Evolutionary conservation across 2,113 vertebrate species (phyloP).

Genomic region (Ellobius talpinus): DNA sequence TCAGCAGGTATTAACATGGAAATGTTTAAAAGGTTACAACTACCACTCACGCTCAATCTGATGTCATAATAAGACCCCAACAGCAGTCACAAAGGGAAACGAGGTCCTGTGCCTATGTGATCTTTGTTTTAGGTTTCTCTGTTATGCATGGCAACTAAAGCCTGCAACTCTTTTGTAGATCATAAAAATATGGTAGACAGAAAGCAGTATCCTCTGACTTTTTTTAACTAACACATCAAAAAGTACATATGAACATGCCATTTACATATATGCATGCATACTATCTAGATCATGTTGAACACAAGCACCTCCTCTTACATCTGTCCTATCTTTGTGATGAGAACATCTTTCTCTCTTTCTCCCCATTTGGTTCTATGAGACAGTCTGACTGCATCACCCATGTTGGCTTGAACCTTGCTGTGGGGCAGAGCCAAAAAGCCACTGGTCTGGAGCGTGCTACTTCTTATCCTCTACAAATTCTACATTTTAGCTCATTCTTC

Average conservation of each 20-base stretch:
- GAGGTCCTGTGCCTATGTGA: background rate
- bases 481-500: background rate
- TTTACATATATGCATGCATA: background rate
- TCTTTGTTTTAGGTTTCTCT: background rate
- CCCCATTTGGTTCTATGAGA: background rate
- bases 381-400: background rate
- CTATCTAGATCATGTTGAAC: background rate
- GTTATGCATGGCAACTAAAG: background rate
- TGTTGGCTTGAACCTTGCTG: background rate
- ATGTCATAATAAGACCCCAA: conserved; percentile 24
- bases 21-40: background rate
- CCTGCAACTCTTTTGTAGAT: background rate
- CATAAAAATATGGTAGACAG: background rate
- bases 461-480: background rate
- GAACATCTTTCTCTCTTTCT: background rate
- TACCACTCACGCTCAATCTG: conserved; percentile 35
- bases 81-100: background rate
- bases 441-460: background rate
- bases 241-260: background rate
- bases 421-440: background rate
- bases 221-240: background rate
- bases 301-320: background rate
- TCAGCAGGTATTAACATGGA: background rate
- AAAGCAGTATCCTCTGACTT: background rate
- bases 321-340: background rate